phyloP scores from a whole-genome alignment of 2,888 invertebrate species.

The Ochlodes sylvanus region DNA sequence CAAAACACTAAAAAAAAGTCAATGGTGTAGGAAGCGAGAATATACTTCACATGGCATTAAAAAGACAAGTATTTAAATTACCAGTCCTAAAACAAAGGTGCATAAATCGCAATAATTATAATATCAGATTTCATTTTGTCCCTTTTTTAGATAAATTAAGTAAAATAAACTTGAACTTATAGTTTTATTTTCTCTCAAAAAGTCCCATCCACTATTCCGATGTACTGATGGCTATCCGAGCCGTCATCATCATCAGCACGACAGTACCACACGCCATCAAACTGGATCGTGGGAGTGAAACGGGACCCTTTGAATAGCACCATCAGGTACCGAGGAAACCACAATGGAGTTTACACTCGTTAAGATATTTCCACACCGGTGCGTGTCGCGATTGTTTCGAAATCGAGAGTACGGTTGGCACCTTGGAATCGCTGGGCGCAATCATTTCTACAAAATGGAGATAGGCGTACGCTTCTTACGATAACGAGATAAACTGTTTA shows the following conservation, averaged over 20 bases:
- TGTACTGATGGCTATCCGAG: constrained; percentile 10
- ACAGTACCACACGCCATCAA: constrained; percentile 76
- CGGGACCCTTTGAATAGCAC: constrained; percentile 72
- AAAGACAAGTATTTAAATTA: too few relatives aligned
- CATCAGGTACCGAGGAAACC: constrained; percentile 65
- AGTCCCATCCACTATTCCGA: neutral
- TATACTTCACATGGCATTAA: too few relatives aligned
- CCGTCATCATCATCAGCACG: constrained; percentile 67
- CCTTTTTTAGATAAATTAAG: too few relatives aligned
- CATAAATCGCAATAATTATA: too few relatives aligned
- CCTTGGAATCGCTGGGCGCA: constrained; percentile 40
- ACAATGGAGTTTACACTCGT: constrained; percentile 68
- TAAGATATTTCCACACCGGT: constrained; percentile 77
- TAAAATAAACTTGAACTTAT: too few relatives aligned
- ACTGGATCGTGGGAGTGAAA: constrained; percentile 83
- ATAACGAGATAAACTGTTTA: constrained; percentile 30
- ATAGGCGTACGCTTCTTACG: constrained; percentile 25
- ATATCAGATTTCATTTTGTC: too few relatives aligned
- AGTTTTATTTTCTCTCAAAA: neutral
- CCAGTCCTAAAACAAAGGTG: too few relatives aligned
- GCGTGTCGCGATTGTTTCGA: constrained; percentile 78
- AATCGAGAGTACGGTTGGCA: constrained; percentile 68
- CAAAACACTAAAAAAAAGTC: too few relatives aligned
- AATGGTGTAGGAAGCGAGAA: too few relatives aligned
- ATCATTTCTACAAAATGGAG: constrained; percentile 26